Base-by-base conservation (phyloP, 1,140 invertebrate species). In the Temnothorax nylanderi region DNA sequence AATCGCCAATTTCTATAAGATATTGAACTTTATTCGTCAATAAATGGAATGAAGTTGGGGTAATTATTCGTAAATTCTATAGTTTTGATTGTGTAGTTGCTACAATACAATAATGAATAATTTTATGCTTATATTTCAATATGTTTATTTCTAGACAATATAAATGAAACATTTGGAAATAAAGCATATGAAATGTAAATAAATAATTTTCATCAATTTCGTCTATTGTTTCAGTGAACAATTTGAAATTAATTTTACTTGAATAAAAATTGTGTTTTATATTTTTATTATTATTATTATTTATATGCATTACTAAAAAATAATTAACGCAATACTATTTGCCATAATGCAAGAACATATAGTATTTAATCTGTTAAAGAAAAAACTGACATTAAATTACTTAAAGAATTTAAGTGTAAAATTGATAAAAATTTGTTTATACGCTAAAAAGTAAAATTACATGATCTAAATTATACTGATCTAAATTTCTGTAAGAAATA, bases 121-220 rank as follows among this genome's bases (percentile, higher is more conserved):
- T 80, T 54, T 54, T 69, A 41, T 26, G 47, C 10, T 67, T 80
- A 18, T 80, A 51, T 67, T 80, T 67, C 1, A 69, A 26, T 47
- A 47, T 47, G 21, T 69, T 16, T 69, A 49, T 32, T 54, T 49
- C 32, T 11, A 47, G 7, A 67, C 4, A 80, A 41, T 54, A 13
- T 4, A 67, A 41, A 54, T 8, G 16, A 41, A 44, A 44, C 7
- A 47, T 37, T 54, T 67, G 4, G 2, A 18, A 18, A 49, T 65
- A 60, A 62, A 64, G 13, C 4, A 18, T 60, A 44, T 4, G 0
- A 18, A 32, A 26, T 58, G 7, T 58, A 44, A 60, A 26, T 44
- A 18, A 44, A 60, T 60, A 56, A 10, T 62, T 62, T 60, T 34
- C 5, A 78, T 11, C 49, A 47, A 34, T 34, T 64, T 64, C 0